phyloP scores from a whole-genome alignment of 2,888 invertebrate genomes.

The Penaeus monodon region DNA sequence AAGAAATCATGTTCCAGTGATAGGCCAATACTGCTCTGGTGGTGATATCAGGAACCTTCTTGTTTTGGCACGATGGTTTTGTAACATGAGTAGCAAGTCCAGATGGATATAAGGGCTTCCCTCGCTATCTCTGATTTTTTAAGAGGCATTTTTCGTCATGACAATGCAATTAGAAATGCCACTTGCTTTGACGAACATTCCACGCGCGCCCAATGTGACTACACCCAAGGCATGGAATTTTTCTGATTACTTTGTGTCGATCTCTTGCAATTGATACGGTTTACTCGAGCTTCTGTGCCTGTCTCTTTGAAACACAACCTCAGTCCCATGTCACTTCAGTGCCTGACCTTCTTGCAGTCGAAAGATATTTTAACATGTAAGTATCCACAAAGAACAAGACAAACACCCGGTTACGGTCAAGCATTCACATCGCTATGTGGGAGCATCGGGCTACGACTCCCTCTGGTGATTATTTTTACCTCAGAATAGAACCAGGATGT shows the following conservation, averaged over 20 bases:
- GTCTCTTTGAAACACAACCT: constrained; percentile 3
- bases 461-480: not conserved
- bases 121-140: constrained; percentile 33
- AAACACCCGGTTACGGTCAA: not conserved
- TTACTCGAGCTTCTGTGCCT: constrained; percentile 9
- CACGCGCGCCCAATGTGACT: not conserved
- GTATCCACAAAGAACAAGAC: not conserved
- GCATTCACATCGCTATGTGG: constrained; percentile 12
- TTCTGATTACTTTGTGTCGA: not conserved
- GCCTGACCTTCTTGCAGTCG: constrained; percentile 23
- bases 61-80: constrained; percentile 12
- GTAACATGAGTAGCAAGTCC: not conserved
- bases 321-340: constrained; percentile 24
- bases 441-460: not conserved
- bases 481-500: not conserved
- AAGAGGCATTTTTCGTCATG: constrained; percentile 23
- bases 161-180: constrained; percentile 5
- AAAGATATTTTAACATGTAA: constrained; percentile 31
- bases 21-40: not conserved
- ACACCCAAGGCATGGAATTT: not conserved
- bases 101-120: constrained; percentile 20
- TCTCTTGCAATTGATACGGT: not conserved
- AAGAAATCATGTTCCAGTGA: constrained; percentile 11
- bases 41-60: constrained; percentile 13
- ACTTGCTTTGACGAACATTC: not conserved